Evolutionary conservation across 2,888 invertebrate species (phyloP), one percentile per base, ranked within the genome.

Genomic region (Geophilus truncorum): DNA sequence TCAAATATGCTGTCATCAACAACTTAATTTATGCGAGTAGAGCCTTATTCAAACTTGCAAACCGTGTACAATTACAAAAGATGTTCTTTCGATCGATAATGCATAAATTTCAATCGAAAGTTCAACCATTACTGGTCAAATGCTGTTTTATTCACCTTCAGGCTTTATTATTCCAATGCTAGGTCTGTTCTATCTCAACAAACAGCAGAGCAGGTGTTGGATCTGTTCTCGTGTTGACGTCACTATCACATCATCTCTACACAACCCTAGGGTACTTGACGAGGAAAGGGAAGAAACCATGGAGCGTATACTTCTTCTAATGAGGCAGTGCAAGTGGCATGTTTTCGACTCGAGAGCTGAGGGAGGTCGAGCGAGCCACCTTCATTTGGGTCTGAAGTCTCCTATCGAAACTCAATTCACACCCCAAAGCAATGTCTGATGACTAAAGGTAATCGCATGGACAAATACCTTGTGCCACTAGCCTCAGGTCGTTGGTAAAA

Each of bases 301-400:
- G 70, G 70, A 70, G 70, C 70, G 70, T 70, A 70, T 70, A 70
- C 70, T 70, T 28, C 70, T 70, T 70, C 70, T 70, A 70, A 70
- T 70, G 70, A 70, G 70, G 70, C 70, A 70, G 70, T 70, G 70
- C 70, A 70, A 70, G 70, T 70, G 70, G 70, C 70, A 70, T 70
- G 70, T 70, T 70, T 70, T 70, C 70, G n/a, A 70, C 70, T 70
- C 70, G 15, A 70, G 70, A 28, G 70, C 70, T 70, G 70, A 70
- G 70, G 70, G 70, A 70, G 70, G 70, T 70, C 70, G 70, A 70
- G 25, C 70, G 28, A 70, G 70, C 25, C 70, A 70, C 70, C 70
- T 70, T 70, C 70, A 70, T 70, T 70, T 70, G 70, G 70, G 15
- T 70, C 70, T 70, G 70, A 25, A 70, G 70, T 25, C 70, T 70